Conservation (phyloP, 2,113 vertebrate species). For the Pantherophis guttatus region DNA sequence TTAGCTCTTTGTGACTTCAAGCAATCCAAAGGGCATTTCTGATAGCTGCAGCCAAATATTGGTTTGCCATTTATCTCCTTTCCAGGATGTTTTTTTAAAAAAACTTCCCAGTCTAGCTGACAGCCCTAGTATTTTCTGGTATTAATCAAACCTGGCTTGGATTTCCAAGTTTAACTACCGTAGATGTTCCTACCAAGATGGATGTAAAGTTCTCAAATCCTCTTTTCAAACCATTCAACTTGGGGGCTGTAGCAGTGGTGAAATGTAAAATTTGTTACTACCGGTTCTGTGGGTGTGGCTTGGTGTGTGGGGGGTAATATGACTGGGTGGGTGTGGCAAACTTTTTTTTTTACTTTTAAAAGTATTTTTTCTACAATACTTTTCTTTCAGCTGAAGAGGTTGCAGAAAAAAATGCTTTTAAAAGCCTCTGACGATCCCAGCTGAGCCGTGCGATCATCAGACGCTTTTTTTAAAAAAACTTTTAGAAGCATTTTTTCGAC, state of each 20-base stretch:
- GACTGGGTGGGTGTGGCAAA: no score
- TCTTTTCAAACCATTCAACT: not conserved
- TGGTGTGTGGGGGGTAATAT: no score
- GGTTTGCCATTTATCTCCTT: not conserved
- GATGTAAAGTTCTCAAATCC: not conserved
- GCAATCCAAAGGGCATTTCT: not conserved
- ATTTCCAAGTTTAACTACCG: not conserved
- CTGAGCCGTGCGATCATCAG: no score
- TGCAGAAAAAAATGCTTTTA: no score
- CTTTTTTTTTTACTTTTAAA: no score
- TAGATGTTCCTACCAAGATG: not conserved
- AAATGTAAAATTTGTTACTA: no score
- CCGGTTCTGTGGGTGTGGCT: no score
- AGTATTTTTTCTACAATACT: no score
- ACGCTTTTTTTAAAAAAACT: no score
- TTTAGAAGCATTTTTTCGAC: no score
- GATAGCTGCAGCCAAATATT: not conserved
- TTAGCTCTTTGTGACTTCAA: not conserved
- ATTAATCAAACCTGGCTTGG: not conserved
- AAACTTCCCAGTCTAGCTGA: not conserved
- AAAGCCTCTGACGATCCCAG: no score
- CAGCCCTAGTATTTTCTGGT: not conserved
- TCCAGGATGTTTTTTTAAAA: not conserved
- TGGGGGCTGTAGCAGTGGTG: not conserved
- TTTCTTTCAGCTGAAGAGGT: no score